Base-by-base conservation (phyloP, 2,888 invertebrate species). In the Melanophora roralis region DNA sequence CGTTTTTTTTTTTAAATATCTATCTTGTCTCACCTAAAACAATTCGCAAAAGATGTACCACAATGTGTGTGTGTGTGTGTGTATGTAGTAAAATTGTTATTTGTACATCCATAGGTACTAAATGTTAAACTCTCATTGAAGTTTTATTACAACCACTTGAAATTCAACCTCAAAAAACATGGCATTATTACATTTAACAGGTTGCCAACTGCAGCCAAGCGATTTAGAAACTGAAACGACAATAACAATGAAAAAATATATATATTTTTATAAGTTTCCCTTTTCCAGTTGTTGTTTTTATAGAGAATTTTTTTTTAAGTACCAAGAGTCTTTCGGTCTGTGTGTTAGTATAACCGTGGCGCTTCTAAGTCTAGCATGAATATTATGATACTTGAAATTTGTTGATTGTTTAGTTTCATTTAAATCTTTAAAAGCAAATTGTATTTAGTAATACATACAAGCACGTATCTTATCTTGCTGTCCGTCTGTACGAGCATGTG, bases 351-450 rank as follows among this genome's bases (percentile, higher is more conserved):
- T 60, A 68, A 62, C 45, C 75, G 57, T 82, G 82, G 82, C 82
- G 82, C 82, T 82, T 82, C 78, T 78, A 34, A 76, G 82, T 81
- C 82, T 81, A 73, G 78, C 71, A 81, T 73, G 57, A 14, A 60
- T 73, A 67, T 73, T 73, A 69, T 76, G 55, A 64, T 76, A 51
- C 59, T 71, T 65, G 40, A 53, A 55, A 77, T 77, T 71, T 34
- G 64, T 77, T 73, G 36, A 72, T 68, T 82, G 76, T 67, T 81
- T 78, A 73, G 47, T 71, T 67, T 82, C 53, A 38, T 60, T 64
- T 59, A 71, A 81, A 82, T 78, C 75, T 65, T 72, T 45, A 49
- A 60, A 64, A 77, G 77, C 74, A 68, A 21, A 69, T 69, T 62
- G 51, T 27, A 62, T 49, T 49, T 49, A 49, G 59, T 27, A 47